Percentiles rank a stretch among this genome's conserved stretches.
Evolutionary conservation across 2,113 vertebrate genomes (phyloP).

Genomic region (Hiodon tergisus): DNA sequence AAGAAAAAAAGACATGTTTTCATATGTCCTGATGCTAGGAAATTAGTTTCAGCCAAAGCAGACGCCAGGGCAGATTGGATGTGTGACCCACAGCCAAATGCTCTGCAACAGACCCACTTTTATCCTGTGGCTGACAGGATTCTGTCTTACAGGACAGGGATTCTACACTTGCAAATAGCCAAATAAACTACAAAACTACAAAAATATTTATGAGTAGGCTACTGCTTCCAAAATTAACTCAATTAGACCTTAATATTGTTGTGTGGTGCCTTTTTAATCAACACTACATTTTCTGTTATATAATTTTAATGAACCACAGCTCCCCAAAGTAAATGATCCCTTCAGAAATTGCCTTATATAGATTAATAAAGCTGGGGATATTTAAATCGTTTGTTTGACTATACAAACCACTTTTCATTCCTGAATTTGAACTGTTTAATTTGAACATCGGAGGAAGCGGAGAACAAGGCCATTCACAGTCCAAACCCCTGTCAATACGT

Average conservation of each 20-base stretch:
- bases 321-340: conserved; percentile 28
- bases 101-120: neutral
- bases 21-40: neutral
- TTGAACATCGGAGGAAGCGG: neutral
- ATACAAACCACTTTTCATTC: conserved; percentile 18
- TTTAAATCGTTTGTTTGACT: conserved; percentile 24
- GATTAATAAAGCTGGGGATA: conserved; percentile 22
- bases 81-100: neutral
- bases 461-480: neutral
- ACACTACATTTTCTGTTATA: conserved; percentile 23
- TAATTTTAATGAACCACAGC: conserved; percentile 30
- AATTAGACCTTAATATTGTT: conserved; percentile 29
- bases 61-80: neutral
- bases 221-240: conserved; percentile 20
- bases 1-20: neutral
- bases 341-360: conserved; percentile 24
- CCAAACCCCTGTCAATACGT: neutral
- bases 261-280: conserved; percentile 26
- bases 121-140: neutral
- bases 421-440: conserved; percentile 16
- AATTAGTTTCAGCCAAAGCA: neutral
- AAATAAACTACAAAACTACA: conserved; percentile 12
- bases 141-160: neutral
- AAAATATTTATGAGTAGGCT: conserved; percentile 8
- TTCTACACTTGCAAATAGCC: neutral